phyloP scores from a whole-genome alignment of 2,888 invertebrate genomes.

The Watsonalla binaria region DNA sequence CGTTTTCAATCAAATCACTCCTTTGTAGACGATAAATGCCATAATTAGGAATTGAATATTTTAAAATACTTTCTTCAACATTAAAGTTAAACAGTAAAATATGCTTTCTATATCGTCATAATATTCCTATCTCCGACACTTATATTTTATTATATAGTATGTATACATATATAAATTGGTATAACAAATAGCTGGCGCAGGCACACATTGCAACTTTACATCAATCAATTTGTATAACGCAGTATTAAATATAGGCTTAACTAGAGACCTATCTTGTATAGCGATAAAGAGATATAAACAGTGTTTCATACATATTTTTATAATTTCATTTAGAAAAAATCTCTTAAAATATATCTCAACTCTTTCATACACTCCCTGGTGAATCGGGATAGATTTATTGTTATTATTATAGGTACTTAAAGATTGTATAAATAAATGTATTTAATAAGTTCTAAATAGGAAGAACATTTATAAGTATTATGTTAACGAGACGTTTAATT shows the following conservation, averaged over 20 bases:
- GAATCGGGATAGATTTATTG: constrained; percentile 42
- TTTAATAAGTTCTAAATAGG: constrained; percentile 61
- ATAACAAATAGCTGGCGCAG: constrained; percentile 53
- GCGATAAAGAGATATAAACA: constrained; percentile 68
- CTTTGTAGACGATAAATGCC: constrained; percentile 75
- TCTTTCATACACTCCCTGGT: constrained; percentile 47
- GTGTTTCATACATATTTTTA: constrained; percentile 55
- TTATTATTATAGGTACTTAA: constrained; percentile 51
- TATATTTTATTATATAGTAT: constrained; percentile 27
- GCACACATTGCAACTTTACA: constrained; percentile 46
- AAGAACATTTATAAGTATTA: constrained; percentile 55
- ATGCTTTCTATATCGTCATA: constrained; percentile 39
- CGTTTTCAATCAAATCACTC: constrained; percentile 69
- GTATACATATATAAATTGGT: constrained; percentile 25
- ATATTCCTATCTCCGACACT: constrained; percentile 37
- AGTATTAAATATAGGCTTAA: constrained; percentile 38
- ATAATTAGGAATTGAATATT: constrained; percentile 72
- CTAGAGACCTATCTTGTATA: constrained; percentile 61
- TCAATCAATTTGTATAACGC: constrained; percentile 39
- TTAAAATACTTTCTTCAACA: constrained; percentile 49
- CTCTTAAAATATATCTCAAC: constrained; percentile 77
- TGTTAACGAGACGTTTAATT: constrained; percentile 69
- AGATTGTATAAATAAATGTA: constrained; percentile 68
- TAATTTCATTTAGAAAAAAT: constrained; percentile 61
- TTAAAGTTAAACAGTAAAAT: constrained; percentile 32